Conservation (phyloP, 2,888 invertebrate genomes). For the Branchellion lobata region DNA sequence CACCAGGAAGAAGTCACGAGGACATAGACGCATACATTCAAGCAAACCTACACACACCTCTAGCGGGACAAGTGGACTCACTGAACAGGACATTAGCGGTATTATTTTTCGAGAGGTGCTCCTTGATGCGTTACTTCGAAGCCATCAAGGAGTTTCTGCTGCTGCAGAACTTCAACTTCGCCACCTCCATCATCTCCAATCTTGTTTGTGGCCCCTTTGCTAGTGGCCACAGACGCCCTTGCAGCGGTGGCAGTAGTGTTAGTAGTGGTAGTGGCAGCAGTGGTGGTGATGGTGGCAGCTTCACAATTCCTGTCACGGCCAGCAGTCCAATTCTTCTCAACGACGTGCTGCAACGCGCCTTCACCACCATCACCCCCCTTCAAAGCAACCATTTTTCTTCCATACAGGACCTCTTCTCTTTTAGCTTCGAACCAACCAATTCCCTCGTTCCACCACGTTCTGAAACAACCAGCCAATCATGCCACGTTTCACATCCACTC, state of each 20-base stretch:
- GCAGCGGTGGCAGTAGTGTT: too few relatives aligned
- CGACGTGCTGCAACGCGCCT: neutral
- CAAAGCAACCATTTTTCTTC: neutral
- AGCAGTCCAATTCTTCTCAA: neutral
- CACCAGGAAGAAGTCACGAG: neutral
- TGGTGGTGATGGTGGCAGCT: too few relatives aligned
- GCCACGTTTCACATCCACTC: neutral
- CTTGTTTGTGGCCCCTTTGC: neutral
- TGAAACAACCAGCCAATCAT: too few relatives aligned
- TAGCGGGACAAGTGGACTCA: neutral
- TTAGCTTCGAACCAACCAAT: too few relatives aligned
- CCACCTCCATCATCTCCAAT: neutral
- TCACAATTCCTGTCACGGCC: neutral
- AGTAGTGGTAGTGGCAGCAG: too few relatives aligned
- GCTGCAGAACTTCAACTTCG: conserved; percentile 12
- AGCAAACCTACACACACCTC: neutral
- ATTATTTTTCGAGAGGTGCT: neutral
- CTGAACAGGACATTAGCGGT: neutral
- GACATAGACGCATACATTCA: neutral
- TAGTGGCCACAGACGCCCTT: too few relatives aligned
- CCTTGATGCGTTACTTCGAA: neutral
- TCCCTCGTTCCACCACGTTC: too few relatives aligned
- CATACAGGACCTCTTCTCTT: conserved; percentile 10
- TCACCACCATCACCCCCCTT: neutral
- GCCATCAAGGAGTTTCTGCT: neutral